A percentile compares a stretch with the other conserved stretches of the same genome.
phyloP scores from a whole-genome alignment of 1,140 invertebrate genomes.

The Cydia strobilella region DNA sequence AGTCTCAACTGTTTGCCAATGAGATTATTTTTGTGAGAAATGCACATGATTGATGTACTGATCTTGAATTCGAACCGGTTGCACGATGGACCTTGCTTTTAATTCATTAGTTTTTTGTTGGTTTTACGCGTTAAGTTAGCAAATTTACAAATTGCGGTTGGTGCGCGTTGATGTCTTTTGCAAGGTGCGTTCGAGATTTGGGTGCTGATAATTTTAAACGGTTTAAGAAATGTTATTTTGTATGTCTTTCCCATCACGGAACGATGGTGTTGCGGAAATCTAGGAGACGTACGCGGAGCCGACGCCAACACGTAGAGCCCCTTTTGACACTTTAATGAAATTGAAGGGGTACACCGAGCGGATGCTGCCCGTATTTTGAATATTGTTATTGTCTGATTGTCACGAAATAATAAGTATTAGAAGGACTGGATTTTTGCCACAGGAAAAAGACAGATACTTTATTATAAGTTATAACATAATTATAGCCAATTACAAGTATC shows the following conservation, averaged over 20 bases:
- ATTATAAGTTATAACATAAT: no score
- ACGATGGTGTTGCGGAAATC: no score
- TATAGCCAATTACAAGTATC: no score
- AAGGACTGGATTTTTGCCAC: no score
- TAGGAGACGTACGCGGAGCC: no score
- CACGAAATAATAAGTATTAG: no score
- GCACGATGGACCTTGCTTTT: slow-evolving; percentile 26
- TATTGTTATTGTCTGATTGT: background rate
- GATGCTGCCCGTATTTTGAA: background rate
- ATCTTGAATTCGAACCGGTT: slow-evolving; percentile 34
- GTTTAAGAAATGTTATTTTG: background rate
- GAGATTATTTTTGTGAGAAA: background rate
- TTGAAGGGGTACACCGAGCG: no score
- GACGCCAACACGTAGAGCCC: no score
- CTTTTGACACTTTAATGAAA: no score
- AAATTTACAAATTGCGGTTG: background rate
- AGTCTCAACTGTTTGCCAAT: background rate
- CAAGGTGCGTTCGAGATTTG: background rate
- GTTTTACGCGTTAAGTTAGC: slow-evolving; percentile 16
- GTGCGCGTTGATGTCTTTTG: background rate
- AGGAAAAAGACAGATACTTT: no score
- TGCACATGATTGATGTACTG: slow-evolving; percentile 37
- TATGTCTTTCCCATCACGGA: no score
- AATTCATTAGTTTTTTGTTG: slow-evolving; percentile 16
- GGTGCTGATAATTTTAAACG: background rate